Conservation (phyloP, 2,113 vertebrate genomes). For the Semicossyphus pulcher region DNA sequence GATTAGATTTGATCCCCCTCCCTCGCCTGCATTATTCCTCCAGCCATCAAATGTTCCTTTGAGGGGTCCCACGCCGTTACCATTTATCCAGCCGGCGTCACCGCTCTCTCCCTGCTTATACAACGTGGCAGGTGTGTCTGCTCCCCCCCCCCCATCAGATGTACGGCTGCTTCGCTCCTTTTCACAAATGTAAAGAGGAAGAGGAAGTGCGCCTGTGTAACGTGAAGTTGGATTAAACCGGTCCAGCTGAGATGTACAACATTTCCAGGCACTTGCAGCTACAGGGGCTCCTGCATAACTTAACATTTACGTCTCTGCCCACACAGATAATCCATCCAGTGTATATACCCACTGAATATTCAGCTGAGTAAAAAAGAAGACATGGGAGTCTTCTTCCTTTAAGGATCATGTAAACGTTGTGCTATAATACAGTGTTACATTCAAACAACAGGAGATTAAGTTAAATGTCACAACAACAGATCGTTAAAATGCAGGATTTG, state of each 20-base stretch:
- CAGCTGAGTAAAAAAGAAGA: slow-evolving; percentile 12
- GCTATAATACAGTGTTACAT: not conserved
- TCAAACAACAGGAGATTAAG: not conserved
- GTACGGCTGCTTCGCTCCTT: not conserved
- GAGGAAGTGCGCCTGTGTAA: slow-evolving; percentile 3
- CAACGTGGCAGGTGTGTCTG: slow-evolving; percentile 25
- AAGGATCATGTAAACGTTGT: not conserved
- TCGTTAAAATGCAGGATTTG: not conserved
- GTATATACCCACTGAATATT: slow-evolving; percentile 24
- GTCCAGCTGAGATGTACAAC: slow-evolving; percentile 26
- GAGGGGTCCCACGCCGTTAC: not conserved
- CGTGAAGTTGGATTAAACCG: slow-evolving; percentile 36
- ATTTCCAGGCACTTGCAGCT: slow-evolving; percentile 32
- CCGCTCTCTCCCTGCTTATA: slow-evolving; percentile 16
- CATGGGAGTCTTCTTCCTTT: not conserved
- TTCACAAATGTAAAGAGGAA: slow-evolving; percentile 24
- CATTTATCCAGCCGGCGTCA: slow-evolving; percentile 20
- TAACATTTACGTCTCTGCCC: slow-evolving; percentile 60
- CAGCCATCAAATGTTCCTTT: slow-evolving; percentile 23
- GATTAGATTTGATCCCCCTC: slow-evolving; percentile 5
- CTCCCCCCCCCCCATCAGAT: not conserved
- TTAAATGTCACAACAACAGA: not conserved
- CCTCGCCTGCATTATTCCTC: slow-evolving; percentile 25
- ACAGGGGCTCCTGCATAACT: slow-evolving; percentile 38
- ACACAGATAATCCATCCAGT: slow-evolving; percentile 28